Conservation (phyloP, 2,888 invertebrate species). For the Geophilus truncorum region DNA sequence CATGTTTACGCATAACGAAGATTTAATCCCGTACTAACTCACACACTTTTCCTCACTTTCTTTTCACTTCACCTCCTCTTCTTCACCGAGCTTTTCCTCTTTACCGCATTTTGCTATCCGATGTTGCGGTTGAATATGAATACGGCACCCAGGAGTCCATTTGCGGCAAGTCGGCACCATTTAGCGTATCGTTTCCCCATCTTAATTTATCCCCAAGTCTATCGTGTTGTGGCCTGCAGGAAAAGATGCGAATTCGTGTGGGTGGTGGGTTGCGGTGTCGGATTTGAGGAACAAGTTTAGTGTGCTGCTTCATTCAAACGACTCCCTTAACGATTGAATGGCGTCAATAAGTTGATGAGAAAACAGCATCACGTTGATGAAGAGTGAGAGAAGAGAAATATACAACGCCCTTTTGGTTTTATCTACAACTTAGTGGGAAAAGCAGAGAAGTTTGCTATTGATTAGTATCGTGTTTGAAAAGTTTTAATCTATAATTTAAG, state of each 20-base stretch:
- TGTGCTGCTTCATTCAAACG: not conserved
- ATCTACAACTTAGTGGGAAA: not conserved
- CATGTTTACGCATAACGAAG: too few relatives aligned
- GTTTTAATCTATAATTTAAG: too few relatives aligned
- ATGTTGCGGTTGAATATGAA: slow-evolving; percentile 25
- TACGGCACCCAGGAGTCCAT: slow-evolving; percentile 13
- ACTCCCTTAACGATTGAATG: not conserved
- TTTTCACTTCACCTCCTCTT: not conserved
- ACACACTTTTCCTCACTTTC: not conserved
- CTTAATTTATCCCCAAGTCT: slow-evolving; percentile 27
- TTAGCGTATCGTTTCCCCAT: slow-evolving; percentile 26
- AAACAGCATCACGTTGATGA: slow-evolving; percentile 6
- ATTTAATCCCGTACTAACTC: not conserved
- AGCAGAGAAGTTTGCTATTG: not conserved
- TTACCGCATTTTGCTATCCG: slow-evolving; percentile 19
- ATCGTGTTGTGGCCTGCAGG: slow-evolving; percentile 20
- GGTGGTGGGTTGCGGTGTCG: not conserved
- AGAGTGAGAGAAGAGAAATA: not conserved
- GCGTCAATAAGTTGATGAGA: not conserved
- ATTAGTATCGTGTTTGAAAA: too few relatives aligned
- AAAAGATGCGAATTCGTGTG: slow-evolving; percentile 15
- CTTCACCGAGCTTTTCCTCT: not conserved
- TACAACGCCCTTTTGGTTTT: not conserved
- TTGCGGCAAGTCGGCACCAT: slow-evolving; percentile 24
- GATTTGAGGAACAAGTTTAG: not conserved